Evolutionary conservation across 2,113 vertebrate species (phyloP), one percentile per base, ranked within the genome.

Genomic region (Sceloporus tristichus): DNA sequence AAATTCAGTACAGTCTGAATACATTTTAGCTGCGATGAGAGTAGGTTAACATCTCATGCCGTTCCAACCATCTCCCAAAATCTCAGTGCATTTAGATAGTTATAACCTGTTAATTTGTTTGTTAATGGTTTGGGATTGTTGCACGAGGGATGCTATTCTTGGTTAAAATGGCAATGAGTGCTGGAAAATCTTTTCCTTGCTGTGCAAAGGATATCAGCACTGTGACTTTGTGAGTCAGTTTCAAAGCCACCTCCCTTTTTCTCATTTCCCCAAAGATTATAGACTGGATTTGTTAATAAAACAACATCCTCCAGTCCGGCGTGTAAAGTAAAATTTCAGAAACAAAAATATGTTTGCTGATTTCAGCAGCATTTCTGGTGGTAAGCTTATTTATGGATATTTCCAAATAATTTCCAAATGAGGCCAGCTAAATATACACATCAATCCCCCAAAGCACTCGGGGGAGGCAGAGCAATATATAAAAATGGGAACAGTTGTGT

Each of bases 11-110:
- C 87, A n/a, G 83, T 83, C 86, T 87, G 90, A 96, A 94, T 94
- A 82, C 85, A 91, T 93, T 94, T 90, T 89, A 94, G 90, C 42
- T 95, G 87, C 94, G 94, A 87, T 95, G 92, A 96, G 96, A 96
- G 96, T 91, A 91, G 91, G 95, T 96, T 96, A 95, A 96, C 95
- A 94, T 87, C 92, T 95, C 95, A 91, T 95, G 90, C 73, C 90
- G 79, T 38, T 71, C 94, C 79, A 85, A 77, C 94, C 90, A 19
- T 89, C 94, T 89, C 48, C 85, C 86, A 34, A 93, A 92, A 85
- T 88, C 82, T 92, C 86, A 91, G 92, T 95, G 82, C 68, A 94
- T 94, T 95, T 92, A 92, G 75, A 90, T 92, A 73, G 75, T 84
- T 85, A 90, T 73, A 96, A 95, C 96, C 91, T 94, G 85, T 93